These are phyloP conservation scores for Anguilla pacifica DNA, from an alignment of 2,797 vertebrate genomes.

Conservation along the genomic window DNA sequence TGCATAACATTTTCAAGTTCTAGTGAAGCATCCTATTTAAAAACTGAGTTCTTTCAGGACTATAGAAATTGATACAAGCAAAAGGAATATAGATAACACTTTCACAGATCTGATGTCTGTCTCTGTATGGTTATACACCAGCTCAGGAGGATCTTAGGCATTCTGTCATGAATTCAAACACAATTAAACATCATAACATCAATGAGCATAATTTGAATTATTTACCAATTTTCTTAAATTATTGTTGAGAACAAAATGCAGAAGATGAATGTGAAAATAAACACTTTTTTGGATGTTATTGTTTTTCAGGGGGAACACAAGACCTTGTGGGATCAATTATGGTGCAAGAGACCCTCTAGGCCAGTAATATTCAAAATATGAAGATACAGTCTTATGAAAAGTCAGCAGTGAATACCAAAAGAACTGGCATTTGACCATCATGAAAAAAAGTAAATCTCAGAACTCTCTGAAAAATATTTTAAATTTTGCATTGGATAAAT, in stretches of 20 bases:
- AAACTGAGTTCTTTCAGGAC: neutral
- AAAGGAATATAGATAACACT: neutral
- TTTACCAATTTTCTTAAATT: neutral
- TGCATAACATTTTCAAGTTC: neutral
- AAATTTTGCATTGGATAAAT: neutral
- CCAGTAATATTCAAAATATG: neutral
- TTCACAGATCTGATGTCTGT: neutral
- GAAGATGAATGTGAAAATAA: neutral
- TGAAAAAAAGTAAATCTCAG: neutral
- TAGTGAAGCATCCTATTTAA: neutral
- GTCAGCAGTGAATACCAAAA: neutral
- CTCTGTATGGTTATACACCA: neutral
- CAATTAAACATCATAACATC: neutral
- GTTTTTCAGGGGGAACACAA: neutral
- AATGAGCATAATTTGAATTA: neutral
- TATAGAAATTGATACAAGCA: neutral
- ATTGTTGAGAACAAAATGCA: neutral
- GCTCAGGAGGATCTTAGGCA: neutral
- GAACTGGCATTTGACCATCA: neutral
- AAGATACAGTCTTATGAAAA: neutral
- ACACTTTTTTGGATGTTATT: neutral
- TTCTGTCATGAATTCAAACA: neutral
- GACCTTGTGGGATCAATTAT: neutral
- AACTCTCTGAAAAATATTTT: neutral
- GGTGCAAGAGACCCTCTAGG: neutral